Evolutionary conservation across 2,888 invertebrate species (phyloP).

Genomic region (Kuschelorhynchus macadamiae): DNA sequence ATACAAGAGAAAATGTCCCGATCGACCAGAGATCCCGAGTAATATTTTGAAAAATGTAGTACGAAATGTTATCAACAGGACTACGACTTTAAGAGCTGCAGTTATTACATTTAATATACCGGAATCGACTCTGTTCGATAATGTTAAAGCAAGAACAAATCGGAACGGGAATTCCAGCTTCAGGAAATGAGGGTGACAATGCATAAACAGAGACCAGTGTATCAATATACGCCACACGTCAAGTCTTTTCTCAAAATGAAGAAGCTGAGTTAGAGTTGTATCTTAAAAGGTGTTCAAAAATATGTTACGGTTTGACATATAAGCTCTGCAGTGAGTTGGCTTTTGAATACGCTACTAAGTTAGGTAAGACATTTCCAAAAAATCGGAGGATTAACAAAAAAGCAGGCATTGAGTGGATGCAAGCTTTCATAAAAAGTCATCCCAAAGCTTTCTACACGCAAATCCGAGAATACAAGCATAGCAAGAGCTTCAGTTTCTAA

Average conservation of each 20-base stretch:
- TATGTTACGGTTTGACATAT: conserved; percentile 32
- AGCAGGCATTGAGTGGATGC: too few species aligned
- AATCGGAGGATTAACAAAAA: too few species aligned
- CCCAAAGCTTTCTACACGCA: conserved; percentile 29
- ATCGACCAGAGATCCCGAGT: background rate
- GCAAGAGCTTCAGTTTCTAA: conserved; percentile 35
- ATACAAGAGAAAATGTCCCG: too few species aligned
- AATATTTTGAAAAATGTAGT: conserved; percentile 13
- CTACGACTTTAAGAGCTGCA: conserved; percentile 17
- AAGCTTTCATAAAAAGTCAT: background rate
- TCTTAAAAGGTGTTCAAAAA: conserved; percentile 30
- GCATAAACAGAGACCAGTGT: conserved; percentile 15
- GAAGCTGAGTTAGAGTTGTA: conserved; percentile 28
- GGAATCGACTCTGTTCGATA: conserved; percentile 20
- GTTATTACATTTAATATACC: conserved; percentile 22
- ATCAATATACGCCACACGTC: conserved; percentile 30
- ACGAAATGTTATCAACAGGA: conserved; percentile 19
- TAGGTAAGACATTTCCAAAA: background rate
- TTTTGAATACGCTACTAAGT: background rate
- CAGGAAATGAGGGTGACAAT: conserved; percentile 26
- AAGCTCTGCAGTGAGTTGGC: conserved; percentile 21
- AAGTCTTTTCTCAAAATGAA: conserved; percentile 29
- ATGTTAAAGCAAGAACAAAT: conserved; percentile 18
- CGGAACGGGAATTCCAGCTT: background rate
- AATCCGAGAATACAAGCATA: conserved; percentile 41